Evolutionary conservation across 2,113 vertebrate species (phyloP).

Genomic region (Polyodon spathula): DNA sequence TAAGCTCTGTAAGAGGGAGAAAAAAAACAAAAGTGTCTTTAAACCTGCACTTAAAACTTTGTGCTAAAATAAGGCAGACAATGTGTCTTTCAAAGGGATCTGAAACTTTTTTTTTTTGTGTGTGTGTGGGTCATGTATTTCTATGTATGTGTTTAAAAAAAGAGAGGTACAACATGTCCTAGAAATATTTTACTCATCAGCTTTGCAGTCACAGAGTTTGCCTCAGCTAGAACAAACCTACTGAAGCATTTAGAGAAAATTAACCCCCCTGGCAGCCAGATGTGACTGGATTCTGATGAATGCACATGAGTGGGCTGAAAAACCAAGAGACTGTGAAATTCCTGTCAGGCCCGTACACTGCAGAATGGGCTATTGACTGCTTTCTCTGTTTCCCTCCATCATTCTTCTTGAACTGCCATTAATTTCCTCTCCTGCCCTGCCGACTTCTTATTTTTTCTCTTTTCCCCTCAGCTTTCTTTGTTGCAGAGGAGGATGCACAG

Average conservation of each 20-base stretch:
- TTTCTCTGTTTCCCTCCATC: constrained; percentile 99
- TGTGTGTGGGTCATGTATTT: constrained; percentile 68
- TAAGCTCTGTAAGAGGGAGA: constrained; percentile 73
- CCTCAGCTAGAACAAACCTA: constrained; percentile 99
- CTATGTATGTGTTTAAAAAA: constrained; percentile 64
- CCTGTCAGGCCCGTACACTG: constrained; percentile 96
- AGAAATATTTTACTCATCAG: constrained; percentile 99
- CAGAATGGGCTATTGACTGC: constrained; percentile 99
- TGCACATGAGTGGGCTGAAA: constrained; percentile 98
- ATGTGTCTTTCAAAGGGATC: constrained; percentile 77
- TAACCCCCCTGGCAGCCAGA: constrained; percentile 99
- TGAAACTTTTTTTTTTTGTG: constrained; percentile 82
- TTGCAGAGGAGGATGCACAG: constrained; percentile 70
- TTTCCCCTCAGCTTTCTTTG: constrained; percentile 64
- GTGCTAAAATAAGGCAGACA: constrained; percentile 87
- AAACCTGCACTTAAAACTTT: constrained; percentile 90
- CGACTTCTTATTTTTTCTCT: constrained; percentile 66
- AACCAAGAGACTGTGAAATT: constrained; percentile 99
- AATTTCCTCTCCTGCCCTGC: constrained; percentile 95
- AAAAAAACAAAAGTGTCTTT: constrained; percentile 72
- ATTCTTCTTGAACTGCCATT: constrained; percentile 99
- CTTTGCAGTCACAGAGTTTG: constrained; percentile 99
- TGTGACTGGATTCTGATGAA: constrained; percentile 99
- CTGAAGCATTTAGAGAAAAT: constrained; percentile 99
- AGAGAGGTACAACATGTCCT: constrained; percentile 92